Base-by-base conservation (phyloP, 1,140 invertebrate species). In the Formica exsecta region DNA sequence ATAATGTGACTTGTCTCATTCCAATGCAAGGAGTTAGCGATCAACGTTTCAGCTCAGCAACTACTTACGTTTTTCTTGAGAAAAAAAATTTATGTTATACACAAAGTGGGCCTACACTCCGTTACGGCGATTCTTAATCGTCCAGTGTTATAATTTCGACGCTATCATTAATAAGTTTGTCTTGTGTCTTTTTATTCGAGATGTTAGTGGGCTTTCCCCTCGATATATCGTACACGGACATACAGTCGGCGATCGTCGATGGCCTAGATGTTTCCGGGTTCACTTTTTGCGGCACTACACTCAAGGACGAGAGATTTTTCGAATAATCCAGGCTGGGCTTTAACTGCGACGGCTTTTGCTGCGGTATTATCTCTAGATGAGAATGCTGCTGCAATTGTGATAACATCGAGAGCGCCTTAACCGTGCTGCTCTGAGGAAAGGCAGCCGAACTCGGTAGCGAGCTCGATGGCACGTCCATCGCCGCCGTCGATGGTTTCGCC, bases 321-420 rank as follows among this genome's bases (percentile, higher is more conserved):
- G 89, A 22, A 25, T 91, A 94, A 44, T 93, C 90, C 3, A 93
- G 88, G 2, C 61, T 65, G 8, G 88, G 7, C 51, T 93, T 92
- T 0, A 70, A 59, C 16, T 51, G 48, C 16, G 90, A 83, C 3
- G 71, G 1, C 51, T 90, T 94, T 16, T 89, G 92, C 90, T 92
- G 94, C 91, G 96, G 96, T 87, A 95, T 95, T 29, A 95, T 95
- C 62, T 95, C 92, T 93, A 97, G 91, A 96, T 97, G 97, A 93
- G 97, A 87, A 91, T 98, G 80, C 93, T 97, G 95, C 93, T 98
- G 88, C 95, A 97, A 16, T 95, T 97, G 85, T 92, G 95, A 95
- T 73, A 96, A 87, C 73, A 94, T 91, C 0, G 92, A 92, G 0
- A 94, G 74, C 36, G 93, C 88, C 7, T 92, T 92, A 0, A 48